phyloP scores from a whole-genome alignment of 1,140 invertebrate genomes.

The Spodoptera litura region DNA sequence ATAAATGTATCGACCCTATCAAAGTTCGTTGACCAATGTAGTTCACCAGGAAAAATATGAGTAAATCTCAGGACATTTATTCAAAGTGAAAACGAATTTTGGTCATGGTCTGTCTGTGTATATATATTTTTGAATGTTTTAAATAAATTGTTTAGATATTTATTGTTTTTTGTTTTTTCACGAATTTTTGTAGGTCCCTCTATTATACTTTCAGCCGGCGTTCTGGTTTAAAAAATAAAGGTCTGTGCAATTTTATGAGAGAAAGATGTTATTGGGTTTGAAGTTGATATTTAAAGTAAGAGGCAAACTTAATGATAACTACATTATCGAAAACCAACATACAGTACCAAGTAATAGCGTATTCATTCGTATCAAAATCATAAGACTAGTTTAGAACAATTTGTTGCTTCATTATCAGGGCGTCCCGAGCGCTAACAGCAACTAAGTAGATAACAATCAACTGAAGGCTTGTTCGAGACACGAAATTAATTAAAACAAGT shows the following conservation, averaged over 20 bases:
- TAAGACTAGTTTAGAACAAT: constrained; percentile 71
- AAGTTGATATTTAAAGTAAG: too few relatives aligned
- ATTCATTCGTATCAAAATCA: constrained; percentile 60
- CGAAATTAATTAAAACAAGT: constrained; percentile 86
- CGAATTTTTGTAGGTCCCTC: too few relatives aligned
- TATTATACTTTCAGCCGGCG: too few relatives aligned
- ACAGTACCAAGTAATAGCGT: not conserved
- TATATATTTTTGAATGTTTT: too few relatives aligned
- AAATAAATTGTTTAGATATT: too few relatives aligned
- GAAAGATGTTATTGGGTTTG: too few relatives aligned
- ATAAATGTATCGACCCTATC: not conserved
- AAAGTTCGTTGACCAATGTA: constrained; percentile 16
- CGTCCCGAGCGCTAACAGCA: constrained; percentile 81
- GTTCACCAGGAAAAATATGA: not conserved
- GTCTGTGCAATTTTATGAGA: too few relatives aligned
- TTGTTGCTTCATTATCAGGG: constrained; percentile 80
- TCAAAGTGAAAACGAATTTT: not conserved
- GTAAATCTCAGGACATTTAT: not conserved
- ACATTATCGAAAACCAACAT: not conserved
- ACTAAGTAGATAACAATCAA: constrained; percentile 85
- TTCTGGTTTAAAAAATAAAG: too few relatives aligned
- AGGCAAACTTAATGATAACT: too few relatives aligned
- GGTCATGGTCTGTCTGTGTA: not conserved
- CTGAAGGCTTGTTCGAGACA: constrained; percentile 84
- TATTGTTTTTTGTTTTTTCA: too few relatives aligned